Percentiles rank a stretch among this genome's conserved stretches.
phyloP scores from a whole-genome alignment of 2,797 vertebrate genomes.

The Leuciscus waleckii region DNA sequence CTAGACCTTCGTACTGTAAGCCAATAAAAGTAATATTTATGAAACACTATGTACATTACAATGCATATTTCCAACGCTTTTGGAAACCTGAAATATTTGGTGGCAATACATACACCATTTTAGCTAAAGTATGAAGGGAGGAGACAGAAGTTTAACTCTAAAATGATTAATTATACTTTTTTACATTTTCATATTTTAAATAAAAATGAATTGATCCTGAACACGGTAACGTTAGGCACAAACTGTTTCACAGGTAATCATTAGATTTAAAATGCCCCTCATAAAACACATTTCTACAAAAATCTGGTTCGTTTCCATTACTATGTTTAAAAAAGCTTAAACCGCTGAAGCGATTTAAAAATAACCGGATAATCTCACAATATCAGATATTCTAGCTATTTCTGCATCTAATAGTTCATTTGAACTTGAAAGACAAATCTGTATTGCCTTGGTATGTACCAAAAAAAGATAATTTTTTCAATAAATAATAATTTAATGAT shows the following conservation, averaged over 20 bases:
- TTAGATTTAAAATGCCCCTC: constrained; percentile 26
- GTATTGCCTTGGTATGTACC: neutral
- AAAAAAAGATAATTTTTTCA: neutral
- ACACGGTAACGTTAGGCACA: constrained; percentile 13
- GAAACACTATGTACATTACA: neutral
- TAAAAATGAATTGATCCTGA: neutral
- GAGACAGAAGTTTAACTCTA: neutral
- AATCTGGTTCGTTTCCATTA: neutral
- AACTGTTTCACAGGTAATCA: constrained; percentile 4
- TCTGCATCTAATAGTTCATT: constrained; percentile 3
- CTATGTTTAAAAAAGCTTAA: neutral
- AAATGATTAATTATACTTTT: neutral
- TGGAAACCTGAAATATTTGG: neutral
- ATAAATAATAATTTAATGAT: constrained; percentile 74
- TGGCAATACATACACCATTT: neutral
- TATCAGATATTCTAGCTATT: neutral
- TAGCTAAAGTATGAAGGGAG: neutral
- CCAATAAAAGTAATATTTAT: neutral
- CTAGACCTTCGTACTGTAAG: constrained; percentile 29
- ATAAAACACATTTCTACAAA: constrained; percentile 7
- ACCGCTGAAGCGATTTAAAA: neutral
- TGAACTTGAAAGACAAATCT: neutral
- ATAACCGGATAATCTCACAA: neutral
- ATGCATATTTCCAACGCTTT: constrained; percentile 23
- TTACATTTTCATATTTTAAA: neutral